Evolutionary conservation across 2,113 vertebrate genomes (phyloP), one percentile per base, ranked within the genome.

Genomic region (Cyanoramphus novaezelandiae): DNA sequence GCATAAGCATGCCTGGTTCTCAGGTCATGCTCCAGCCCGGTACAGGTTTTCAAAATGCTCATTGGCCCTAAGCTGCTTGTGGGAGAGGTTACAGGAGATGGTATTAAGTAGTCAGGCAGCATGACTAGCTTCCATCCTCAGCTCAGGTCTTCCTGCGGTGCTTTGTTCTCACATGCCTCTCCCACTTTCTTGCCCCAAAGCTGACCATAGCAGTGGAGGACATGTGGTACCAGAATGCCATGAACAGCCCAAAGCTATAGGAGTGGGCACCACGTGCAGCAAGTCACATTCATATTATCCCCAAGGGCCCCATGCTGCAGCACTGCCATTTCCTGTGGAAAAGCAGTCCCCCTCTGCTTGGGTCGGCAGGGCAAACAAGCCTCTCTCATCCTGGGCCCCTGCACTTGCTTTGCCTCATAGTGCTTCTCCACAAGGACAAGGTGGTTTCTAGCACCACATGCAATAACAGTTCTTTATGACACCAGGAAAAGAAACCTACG

Each of bases 351-450:
- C 29, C 16, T 85, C 31, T 0, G 1, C 21, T 13, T 37, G 8
- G 19, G 29, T 64, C 17, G 20, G 60, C 44, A 85, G 31, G 49
- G 19, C 0, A 0, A 80, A 65, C 3, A 1, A 62, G 10, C 44
- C 5, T 55, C 64, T 85, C 28, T 13, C 24, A 20, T 21, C 55
- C 16, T 41, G 17, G 4, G 31, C 8, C 24, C 9, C 35, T 46
- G 25, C 28, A 60, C 7, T 53, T 77, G n/a, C 31, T 55, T 68
- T 78, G 27, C 33, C 39, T 64, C 59, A 27, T 49, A 53, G 35
- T 47, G 16, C n/a, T 90, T 12, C 15, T 60, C 31, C 24, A 13
- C 1, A 1, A 71, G 78, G 27, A 81, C 52, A 68, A 44, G 7
- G 7, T 43, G 13, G 1, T 69, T 65, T 88, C 49, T 52, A 53